These are phyloP conservation scores for Nymphalis io DNA, from an alignment of 1,140 invertebrate species.

Conservation along the genomic window DNA sequence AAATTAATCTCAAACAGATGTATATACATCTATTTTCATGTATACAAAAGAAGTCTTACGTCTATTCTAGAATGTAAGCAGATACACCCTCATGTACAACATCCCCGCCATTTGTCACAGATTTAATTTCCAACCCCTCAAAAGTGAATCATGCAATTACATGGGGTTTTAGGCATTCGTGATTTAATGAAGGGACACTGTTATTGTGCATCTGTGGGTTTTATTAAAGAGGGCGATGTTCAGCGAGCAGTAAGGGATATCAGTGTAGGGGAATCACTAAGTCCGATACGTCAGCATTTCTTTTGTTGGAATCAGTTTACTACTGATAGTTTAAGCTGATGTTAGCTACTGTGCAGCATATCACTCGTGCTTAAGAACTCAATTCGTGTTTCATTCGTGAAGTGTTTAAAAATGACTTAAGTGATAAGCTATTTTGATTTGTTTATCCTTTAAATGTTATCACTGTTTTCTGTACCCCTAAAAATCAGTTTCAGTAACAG, in stretches of 20 bases:
- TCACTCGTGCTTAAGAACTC: too few species aligned
- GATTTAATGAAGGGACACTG: constrained; percentile 33
- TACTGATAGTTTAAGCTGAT: neutral
- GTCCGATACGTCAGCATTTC: constrained; percentile 18
- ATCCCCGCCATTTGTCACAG: constrained; percentile 36
- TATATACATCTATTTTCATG: too few species aligned
- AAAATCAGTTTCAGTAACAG: too few species aligned
- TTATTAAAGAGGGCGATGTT: constrained; percentile 21
- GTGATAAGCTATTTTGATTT: too few species aligned
- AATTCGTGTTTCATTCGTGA: too few species aligned
- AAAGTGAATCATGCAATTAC: constrained; percentile 36
- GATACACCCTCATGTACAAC: constrained; percentile 16
- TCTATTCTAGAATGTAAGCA: constrained; percentile 8
- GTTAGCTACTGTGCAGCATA: too few species aligned
- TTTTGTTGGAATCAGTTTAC: neutral
- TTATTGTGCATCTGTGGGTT: constrained; percentile 34
- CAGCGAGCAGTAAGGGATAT: constrained; percentile 21
- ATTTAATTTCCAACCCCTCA: constrained; percentile 36
- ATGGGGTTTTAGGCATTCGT: constrained; percentile 38
- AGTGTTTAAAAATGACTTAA: too few species aligned
- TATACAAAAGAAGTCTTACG: neutral
- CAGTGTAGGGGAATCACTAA: constrained; percentile 21
- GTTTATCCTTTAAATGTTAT: too few species aligned
- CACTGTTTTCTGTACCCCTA: too few species aligned
- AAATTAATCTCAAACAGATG: too few species aligned